These are phyloP conservation scores for Catonia carolina DNA, from an alignment of 2,888 invertebrate genomes.

Conservation along the genomic window DNA sequence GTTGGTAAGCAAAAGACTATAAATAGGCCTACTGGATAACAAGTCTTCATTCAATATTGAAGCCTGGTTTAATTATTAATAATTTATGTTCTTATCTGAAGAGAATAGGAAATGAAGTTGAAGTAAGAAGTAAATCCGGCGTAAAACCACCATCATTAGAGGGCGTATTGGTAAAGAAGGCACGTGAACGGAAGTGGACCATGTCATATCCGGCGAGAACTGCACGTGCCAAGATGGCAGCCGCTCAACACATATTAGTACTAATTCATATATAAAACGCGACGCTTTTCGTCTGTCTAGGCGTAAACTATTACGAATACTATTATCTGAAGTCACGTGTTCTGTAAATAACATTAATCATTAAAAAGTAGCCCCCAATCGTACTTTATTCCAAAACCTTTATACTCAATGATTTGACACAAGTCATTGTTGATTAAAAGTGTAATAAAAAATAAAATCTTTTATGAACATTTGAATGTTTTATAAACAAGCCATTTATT, in stretches of 20 bases:
- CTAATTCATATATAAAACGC: background rate
- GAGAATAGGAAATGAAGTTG: conserved; percentile 3
- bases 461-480: too few species aligned
- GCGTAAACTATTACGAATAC: background rate
- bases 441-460: too few species aligned
- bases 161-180: background rate
- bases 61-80: too few species aligned
- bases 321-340: conserved; percentile 5
- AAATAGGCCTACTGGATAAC: too few species aligned
- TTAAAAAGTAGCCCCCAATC: background rate
- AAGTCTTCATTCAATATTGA: too few species aligned
- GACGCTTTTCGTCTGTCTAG: background rate
- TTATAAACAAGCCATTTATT: too few species aligned
- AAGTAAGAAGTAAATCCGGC: conserved; percentile 25
- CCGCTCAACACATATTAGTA: background rate
- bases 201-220: conserved; percentile 25
- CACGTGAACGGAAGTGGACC: conserved; percentile 26
- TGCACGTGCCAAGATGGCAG: conserved; percentile 15
- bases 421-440: too few species aligned
- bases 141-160: conserved; percentile 24
- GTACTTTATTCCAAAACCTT: too few species aligned
- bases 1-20: too few species aligned
- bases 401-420: too few species aligned
- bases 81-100: too few species aligned
- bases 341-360: conserved; percentile 12